Evolutionary conservation across 2,888 invertebrate genomes (phyloP).

Genomic region (Eupithecia insigniata): DNA sequence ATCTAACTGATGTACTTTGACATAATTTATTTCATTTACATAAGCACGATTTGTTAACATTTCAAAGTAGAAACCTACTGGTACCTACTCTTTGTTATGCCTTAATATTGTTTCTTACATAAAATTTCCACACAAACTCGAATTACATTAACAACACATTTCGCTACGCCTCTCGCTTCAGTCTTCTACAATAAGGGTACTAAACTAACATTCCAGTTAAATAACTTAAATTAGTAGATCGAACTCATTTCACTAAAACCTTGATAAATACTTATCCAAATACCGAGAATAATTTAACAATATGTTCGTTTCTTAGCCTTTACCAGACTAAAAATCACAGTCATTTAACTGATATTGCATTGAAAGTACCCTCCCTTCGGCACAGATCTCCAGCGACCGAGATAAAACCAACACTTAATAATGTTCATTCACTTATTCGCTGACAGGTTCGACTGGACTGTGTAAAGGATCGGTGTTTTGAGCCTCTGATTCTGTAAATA

Average conservation of each 20-base stretch:
- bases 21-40: conserved; percentile 37
- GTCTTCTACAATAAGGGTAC: conserved; percentile 67
- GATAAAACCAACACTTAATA: conserved; percentile 42
- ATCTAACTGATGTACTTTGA: conserved; percentile 19
- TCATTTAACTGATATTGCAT: conserved; percentile 48
- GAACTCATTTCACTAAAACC: conserved; percentile 5
- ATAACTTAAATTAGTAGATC: conserved; percentile 31
- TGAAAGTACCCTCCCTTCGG: conserved; percentile 45
- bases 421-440: conserved; percentile 45
- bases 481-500: conserved; percentile 71
- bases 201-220: conserved; percentile 51
- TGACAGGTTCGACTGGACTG: conserved; percentile 61
- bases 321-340: conserved; percentile 45
- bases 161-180: conserved; percentile 64
- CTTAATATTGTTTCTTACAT: conserved; percentile 53
- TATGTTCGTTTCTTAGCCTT: conserved; percentile 16
- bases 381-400: conserved; percentile 53
- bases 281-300: not conserved
- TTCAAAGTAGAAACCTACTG: conserved; percentile 49
- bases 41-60: conserved; percentile 59
- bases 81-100: conserved; percentile 53
- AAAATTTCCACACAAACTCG: conserved; percentile 53
- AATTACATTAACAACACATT: conserved; percentile 50
- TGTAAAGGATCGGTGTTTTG: conserved; percentile 73
- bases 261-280: conserved; percentile 4